Evolutionary conservation across 2,888 invertebrate genomes (phyloP).

Genomic region (Dasypogon diadema): DNA sequence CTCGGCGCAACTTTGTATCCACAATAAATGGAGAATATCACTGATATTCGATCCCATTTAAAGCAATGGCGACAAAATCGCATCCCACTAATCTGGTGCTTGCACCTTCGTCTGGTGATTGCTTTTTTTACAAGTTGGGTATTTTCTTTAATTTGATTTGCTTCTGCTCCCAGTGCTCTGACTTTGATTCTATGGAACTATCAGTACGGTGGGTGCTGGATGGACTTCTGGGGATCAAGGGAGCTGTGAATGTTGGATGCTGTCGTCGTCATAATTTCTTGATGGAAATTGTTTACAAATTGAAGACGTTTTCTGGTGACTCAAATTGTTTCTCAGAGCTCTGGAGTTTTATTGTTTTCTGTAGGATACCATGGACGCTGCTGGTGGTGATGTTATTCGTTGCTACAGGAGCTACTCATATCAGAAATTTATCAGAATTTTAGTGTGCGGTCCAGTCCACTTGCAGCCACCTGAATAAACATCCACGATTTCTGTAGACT

Average conservation of each 20-base stretch:
- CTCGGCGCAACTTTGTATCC: too few relatives aligned
- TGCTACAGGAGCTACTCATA: background rate
- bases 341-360: background rate
- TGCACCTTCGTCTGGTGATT: too few relatives aligned
- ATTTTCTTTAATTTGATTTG: background rate
- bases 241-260: background rate
- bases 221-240: too few relatives aligned
- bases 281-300: background rate
- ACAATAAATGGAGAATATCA: background rate
- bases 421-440: background rate
- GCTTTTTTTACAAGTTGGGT: background rate
- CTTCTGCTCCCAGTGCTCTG: too few relatives aligned
- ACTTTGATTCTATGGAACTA: too few relatives aligned
- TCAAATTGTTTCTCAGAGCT: too few relatives aligned
- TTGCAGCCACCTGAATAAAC: conserved; percentile 1
- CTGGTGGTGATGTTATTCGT: background rate
- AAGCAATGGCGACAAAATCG: background rate
- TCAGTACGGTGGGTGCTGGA: background rate
- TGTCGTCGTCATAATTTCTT: background rate
- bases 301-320: background rate
- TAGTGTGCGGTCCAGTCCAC: background rate
- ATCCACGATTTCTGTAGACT: background rate
- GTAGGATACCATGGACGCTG: background rate
- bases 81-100: background rate
- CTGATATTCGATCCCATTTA: background rate